phyloP scores from a whole-genome alignment of 2,113 vertebrate species.

The Alouatta palliata region DNA sequence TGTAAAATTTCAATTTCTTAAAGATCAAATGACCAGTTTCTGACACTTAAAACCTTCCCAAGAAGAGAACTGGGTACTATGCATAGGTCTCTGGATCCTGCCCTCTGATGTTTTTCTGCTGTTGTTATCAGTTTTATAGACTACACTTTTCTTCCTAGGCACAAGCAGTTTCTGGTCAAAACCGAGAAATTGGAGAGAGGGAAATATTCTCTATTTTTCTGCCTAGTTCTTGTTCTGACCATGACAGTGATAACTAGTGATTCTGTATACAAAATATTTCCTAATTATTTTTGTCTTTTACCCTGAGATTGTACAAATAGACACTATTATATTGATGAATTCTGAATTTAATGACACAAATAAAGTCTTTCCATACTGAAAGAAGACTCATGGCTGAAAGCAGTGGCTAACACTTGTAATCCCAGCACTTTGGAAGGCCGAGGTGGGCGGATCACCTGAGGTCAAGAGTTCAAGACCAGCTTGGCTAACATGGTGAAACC shows the following conservation, averaged over 20 bases:
- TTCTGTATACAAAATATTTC: conserved; percentile 72
- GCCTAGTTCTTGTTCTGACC: conserved; percentile 73
- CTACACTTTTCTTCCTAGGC: conserved; percentile 70
- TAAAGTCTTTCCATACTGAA: neutral
- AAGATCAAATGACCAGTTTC: neutral
- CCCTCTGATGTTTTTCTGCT: conserved; percentile 64
- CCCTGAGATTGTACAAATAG: conserved; percentile 61
- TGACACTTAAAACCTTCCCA: neutral
- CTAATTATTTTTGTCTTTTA: conserved; percentile 67
- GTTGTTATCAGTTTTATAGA: conserved; percentile 60
- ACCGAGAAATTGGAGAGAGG: conserved; percentile 29
- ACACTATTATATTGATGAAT: neutral
- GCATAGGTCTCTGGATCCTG: neutral
- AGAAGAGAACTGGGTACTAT: neutral
- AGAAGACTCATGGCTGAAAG: neutral
- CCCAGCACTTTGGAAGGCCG: too few relatives aligned
- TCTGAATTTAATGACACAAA: neutral
- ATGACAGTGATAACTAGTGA: conserved; percentile 71
- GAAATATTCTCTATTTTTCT: conserved; percentile 51
- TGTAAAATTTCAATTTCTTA: neutral
- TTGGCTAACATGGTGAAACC: too few relatives aligned
- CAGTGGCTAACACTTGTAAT: too few relatives aligned
- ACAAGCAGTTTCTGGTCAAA: conserved; percentile 68
- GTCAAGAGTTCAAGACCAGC: too few relatives aligned
- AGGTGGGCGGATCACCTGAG: too few relatives aligned